Conservation (phyloP, 1,140 invertebrate genomes). For the Andrena cerasifolii region DNA sequence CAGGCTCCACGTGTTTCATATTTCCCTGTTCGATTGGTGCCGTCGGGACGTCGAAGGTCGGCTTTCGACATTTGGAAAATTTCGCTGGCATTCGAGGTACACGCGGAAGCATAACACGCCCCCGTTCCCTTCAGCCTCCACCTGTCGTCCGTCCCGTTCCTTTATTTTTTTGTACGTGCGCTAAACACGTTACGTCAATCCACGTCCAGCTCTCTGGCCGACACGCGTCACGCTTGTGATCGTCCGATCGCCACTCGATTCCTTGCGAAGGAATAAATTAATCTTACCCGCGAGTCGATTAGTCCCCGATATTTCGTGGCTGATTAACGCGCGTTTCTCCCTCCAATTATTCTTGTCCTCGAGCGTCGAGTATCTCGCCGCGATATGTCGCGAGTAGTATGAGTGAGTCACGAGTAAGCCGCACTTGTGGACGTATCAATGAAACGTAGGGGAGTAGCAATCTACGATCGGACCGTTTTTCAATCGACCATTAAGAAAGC, state of each 20-base stretch:
- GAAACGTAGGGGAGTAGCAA: neutral
- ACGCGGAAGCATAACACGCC: constrained; percentile 7
- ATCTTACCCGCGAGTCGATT: neutral
- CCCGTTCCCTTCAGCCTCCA: constrained; percentile 19
- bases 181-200: neutral
- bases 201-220: neutral
- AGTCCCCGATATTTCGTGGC: neutral
- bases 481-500: too few species aligned
- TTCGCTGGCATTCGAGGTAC: neutral
- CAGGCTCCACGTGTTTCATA: too few species aligned
- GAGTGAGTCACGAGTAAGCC: neutral
- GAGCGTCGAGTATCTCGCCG: neutral
- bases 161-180: neutral
- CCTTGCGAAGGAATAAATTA: neutral
- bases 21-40: too few species aligned
- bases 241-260: neutral
- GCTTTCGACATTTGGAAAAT: too few species aligned
- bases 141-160: too few species aligned
- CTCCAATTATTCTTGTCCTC: neutral
- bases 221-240: neutral
- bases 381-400: neutral
- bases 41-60: too few species aligned
- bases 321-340: neutral
- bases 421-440: neutral
- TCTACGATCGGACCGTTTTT: too few species aligned